Conservation (phyloP, 2,113 vertebrate genomes). For the Bubo blakistoni region DNA sequence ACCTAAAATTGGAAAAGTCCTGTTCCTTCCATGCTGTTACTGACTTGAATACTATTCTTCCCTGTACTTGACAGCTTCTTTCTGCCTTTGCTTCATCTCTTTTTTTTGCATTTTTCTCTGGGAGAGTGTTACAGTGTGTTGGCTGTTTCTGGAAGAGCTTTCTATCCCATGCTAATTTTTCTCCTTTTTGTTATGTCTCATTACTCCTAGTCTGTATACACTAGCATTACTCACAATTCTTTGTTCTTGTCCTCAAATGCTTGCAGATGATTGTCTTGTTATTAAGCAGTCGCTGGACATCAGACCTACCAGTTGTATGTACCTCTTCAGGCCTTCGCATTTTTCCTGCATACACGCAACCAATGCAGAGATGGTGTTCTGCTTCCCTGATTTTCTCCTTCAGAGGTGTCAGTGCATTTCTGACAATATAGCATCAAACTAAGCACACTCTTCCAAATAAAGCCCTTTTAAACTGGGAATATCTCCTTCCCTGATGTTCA, state of each 20-base stretch:
- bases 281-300: not conserved
- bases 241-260: not conserved
- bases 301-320: not conserved
- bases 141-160: not conserved
- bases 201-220: not conserved
- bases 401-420: not conserved
- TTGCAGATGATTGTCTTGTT: not conserved
- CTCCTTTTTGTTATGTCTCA: not conserved
- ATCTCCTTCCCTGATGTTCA: not conserved
- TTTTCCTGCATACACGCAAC: accelerated
- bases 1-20: not conserved
- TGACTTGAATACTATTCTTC: not conserved
- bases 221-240: not conserved
- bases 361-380: not conserved
- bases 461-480: not conserved
- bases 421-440: not conserved
- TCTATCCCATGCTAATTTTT: not conserved
- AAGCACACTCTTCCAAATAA: not conserved
- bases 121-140: not conserved
- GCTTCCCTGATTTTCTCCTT: not conserved
- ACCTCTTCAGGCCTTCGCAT: not conserved
- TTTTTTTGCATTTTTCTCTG: not conserved
- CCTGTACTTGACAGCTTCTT: not conserved
- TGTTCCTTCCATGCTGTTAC: not conserved
- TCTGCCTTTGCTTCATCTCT: not conserved